Percentiles rank a stretch among this genome's conserved stretches.
Conservation (phyloP, 2,888 invertebrate species). For the Eilema depressum region DNA sequence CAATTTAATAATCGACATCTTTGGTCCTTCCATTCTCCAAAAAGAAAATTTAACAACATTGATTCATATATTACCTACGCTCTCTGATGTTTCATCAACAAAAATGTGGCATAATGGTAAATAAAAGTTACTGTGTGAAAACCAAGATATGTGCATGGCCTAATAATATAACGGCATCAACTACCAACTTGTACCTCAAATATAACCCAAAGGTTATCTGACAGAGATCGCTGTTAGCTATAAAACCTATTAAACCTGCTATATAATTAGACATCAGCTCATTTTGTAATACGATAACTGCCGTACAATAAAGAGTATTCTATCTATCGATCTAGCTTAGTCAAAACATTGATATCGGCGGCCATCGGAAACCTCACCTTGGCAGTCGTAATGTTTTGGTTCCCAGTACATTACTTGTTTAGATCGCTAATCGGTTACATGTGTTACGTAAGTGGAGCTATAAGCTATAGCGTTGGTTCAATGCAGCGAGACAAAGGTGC, state of each 20-base stretch:
- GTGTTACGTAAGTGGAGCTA: constrained; percentile 44
- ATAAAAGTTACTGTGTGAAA: no score
- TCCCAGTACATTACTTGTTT: constrained; percentile 29
- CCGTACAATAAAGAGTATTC: background rate
- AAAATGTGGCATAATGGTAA: no score
- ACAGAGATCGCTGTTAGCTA: background rate
- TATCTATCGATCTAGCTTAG: background rate
- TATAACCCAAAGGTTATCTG: background rate
- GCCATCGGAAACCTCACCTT: constrained; percentile 39
- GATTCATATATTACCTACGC: no score
- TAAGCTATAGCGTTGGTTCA: constrained; percentile 21
- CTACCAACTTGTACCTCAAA: no score
- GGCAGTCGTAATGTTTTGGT: constrained; percentile 28
- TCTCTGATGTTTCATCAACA: no score
- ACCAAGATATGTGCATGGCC: no score
- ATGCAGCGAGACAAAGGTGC: constrained; percentile 36
- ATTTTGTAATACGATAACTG: background rate
- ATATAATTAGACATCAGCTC: background rate
- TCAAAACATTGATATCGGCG: constrained; percentile 37
- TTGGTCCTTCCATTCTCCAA: no score
- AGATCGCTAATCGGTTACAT: constrained; percentile 38
- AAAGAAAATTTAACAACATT: no score
- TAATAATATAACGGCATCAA: no score
- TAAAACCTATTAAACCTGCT: background rate
- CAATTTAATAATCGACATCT: no score